A percentile compares a stretch with the other conserved stretches of the same genome.
Conservation (phyloP, 2,888 invertebrate species). For the Morinoia aosen region DNA sequence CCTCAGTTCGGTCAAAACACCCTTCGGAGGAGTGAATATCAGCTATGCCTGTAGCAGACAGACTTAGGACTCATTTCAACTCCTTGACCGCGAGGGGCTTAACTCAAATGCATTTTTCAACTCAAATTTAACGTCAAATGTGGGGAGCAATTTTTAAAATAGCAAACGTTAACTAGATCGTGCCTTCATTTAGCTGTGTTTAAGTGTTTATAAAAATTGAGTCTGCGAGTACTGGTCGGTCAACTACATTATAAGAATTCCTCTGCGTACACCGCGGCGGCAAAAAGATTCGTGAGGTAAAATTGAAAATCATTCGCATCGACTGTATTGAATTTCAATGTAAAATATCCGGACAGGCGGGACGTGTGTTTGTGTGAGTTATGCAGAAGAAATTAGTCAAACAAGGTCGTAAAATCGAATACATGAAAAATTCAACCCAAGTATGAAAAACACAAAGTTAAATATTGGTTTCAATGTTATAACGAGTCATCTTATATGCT, state of each 20-base stretch:
- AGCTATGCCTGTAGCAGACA: not conserved
- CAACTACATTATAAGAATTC: no score
- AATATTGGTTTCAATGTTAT: not conserved
- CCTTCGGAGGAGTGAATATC: not conserved
- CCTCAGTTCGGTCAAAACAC: slow-evolving; percentile 15
- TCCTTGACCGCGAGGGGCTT: no score
- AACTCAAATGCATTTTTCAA: no score
- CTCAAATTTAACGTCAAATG: no score
- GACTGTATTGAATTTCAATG: not conserved
- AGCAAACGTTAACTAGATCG: no score
- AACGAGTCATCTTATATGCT: not conserved
- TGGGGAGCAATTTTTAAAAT: no score
- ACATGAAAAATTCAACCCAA: not conserved
- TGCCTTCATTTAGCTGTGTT: no score
- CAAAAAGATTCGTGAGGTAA: no score
- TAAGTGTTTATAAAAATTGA: no score
- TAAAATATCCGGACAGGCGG: not conserved
- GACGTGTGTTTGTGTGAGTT: not conserved
- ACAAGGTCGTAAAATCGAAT: not conserved
- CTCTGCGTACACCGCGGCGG: no score
- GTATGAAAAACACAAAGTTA: not conserved
- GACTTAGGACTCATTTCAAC: not conserved
- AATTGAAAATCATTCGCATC: no score
- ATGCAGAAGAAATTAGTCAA: not conserved
- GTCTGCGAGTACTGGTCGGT: no score